Evolutionary conservation across 2,888 invertebrate species (phyloP), one percentile per base, ranked within the genome.

Genomic region (Lutraria lutraria): DNA sequence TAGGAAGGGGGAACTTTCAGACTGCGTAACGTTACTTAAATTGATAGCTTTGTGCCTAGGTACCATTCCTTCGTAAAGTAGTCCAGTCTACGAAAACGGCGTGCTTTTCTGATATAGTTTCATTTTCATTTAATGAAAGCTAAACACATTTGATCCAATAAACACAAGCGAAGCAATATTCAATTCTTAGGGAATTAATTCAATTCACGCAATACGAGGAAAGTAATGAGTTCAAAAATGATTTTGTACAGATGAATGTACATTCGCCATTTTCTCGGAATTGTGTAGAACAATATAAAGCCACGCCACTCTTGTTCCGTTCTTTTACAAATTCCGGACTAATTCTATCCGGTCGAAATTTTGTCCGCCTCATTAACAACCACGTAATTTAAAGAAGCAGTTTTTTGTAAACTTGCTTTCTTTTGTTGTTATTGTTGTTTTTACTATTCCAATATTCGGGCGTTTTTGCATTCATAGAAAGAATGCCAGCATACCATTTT

Each of bases 71-170:
- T 68, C 25, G 25, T 12, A 25, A n/a, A 25, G 25, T n/a, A 25
- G 31, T 31, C 76, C 31, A 76, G 76, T 76, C 76, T 76, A 76
- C 6, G 31, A 15, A 72, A 8, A 72, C n/a, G 10, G 72, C 72
- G 13, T 31, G 34, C 25, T 19, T 19, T 4, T 8, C 19, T 76
- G 31, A 31, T 19, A 4, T 16, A 31, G 76, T 34, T 19, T 76
- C 76, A 34, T 31, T 76, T 76, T 76, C 76, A 76, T 34, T 10
- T 76, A 76, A 76, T 76, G 29, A 76, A 76, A 76, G 16, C 76
- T 76, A 76, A 76, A 76, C 76, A 76, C 13, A 34, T 31, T 76
- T 76, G 76, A 76, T 76, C 76, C 34, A n/a, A 12, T 76, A 16
- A 19, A 34, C 29, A 29, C 29, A 25, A 12, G 72, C 2, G 0